These are phyloP conservation scores for Onychostoma macrolepis DNA, from an alignment of 2,113 vertebrate species.

Conservation along the genomic window DNA sequence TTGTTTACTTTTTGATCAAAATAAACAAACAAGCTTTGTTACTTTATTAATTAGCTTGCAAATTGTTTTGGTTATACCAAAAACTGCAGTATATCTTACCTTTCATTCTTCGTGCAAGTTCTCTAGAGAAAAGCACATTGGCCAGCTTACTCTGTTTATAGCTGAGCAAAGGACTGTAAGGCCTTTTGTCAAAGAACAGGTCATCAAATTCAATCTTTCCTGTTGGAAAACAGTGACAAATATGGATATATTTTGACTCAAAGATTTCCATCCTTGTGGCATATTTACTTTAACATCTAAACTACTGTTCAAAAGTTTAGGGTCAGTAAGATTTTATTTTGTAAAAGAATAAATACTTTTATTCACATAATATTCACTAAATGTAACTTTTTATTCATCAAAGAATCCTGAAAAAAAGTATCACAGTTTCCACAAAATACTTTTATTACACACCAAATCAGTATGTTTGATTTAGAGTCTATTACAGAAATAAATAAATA, in stretches of 20 bases:
- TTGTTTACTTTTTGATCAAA: neutral
- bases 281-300: neutral
- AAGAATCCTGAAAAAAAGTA: neutral
- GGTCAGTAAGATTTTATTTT: neutral
- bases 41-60: neutral
- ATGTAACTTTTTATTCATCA: neutral
- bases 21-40: neutral
- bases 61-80: neutral
- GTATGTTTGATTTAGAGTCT: neutral
- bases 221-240: slow-evolving; percentile 37
- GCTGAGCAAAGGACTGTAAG: slow-evolving; percentile 71
- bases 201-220: slow-evolving; percentile 74
- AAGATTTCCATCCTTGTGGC: neutral
- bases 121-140: slow-evolving; percentile 75
- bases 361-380: neutral
- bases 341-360: neutral
- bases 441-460: neutral
- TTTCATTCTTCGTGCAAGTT: slow-evolving; percentile 65
- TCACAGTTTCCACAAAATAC: neutral
- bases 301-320: neutral
- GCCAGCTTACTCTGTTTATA: slow-evolving; percentile 80
- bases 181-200: slow-evolving; percentile 68
- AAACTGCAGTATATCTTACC: slow-evolving; percentile 58
- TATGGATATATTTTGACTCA: neutral
- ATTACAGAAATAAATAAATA: no score